Percentiles rank a stretch among this genome's conserved stretches.
These are phyloP conservation scores for Sciaenops ocellatus DNA, from an alignment of 2,797 vertebrate genomes.

Conservation along the genomic window DNA sequence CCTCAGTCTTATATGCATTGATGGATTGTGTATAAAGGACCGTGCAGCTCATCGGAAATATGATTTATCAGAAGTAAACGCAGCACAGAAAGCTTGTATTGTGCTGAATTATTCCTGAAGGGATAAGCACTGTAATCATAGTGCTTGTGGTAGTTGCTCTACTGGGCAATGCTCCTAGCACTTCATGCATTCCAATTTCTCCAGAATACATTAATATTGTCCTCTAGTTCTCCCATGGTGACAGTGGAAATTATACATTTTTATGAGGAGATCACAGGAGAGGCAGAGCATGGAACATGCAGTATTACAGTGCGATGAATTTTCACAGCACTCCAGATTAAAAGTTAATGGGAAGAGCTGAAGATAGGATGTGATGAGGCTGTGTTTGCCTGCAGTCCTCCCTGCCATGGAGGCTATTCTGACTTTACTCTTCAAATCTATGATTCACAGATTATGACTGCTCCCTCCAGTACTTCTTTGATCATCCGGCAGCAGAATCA, in stretches of 20 bases:
- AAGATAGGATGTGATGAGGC: conserved; percentile 47
- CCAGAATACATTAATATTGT: conserved; percentile 67
- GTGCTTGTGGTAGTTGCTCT: conserved; percentile 43
- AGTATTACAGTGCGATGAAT: conserved; percentile 48
- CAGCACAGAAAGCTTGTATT: conserved; percentile 37
- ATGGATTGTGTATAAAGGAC: conserved; percentile 24
- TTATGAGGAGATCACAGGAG: conserved; percentile 71
- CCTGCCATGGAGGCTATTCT: conserved; percentile 5
- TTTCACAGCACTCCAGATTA: conserved; percentile 64
- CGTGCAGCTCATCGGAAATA: conserved; percentile 34
- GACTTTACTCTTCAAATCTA: conserved; percentile 32
- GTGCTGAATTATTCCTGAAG: conserved; percentile 58
- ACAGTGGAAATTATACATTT: conserved; percentile 65
- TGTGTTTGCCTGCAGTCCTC: conserved; percentile 19
- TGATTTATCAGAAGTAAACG: conserved; percentile 54
- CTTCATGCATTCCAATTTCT: conserved; percentile 65
- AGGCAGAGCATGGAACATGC: conserved; percentile 48
- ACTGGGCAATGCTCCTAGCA: conserved; percentile 45
- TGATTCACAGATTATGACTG: conserved; percentile 59
- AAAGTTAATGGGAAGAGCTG: conserved; percentile 67
- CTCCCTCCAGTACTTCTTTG: conserved; percentile 54
- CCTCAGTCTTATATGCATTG: conserved; percentile 12
- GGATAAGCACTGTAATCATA: conserved; percentile 49
- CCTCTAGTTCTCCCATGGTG: conserved; percentile 61
- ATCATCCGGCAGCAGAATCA: conserved; percentile 59